Evolutionary conservation across 23 tunicate species (phyloP), one percentile per base, ranked within the genome.

Genomic region (Styela clava): DNA sequence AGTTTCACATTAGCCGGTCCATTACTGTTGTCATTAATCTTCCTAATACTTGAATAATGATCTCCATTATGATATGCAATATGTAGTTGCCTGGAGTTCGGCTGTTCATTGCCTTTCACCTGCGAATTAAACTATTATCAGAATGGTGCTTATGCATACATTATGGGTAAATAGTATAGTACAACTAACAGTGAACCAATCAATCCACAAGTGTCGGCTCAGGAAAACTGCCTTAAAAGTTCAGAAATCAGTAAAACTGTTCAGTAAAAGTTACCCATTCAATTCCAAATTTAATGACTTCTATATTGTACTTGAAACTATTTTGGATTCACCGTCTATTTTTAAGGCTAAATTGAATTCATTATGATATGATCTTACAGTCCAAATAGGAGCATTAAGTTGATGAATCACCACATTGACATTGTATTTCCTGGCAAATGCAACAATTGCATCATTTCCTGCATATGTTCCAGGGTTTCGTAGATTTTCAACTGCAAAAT

Each of bases 361-460:
- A n/a, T n/a, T n/a, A n/a, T n/a, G n/a, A n/a, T n/a, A n/a, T n/a
- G n/a, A n/a, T n/a, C 94, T 73, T 56, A 88, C 94, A 21, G 87
- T 84, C 94, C 88, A 84, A 76, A 88, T 62, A n/a, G 94, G 88
- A 33, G 85, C 87, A 69, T 78, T 84, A 3, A 84, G 72, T 63
- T 88, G 94, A 74, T 88, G 94, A 56, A 88, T 88, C 32, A 88
- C 82, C 21, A 88, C 82, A 33, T 88, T 88, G 16, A 88, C 88
- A 27, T 32, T 52, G 44, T 79, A 28, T 21, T 84, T 83, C n/a
- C 94, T 70, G 25, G 94, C 88, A 79, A 88, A 84, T 2, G 94
- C 94, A 73, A 88, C 94, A 36, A 88, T 84, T 19, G 88, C 88
- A 79, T 88, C 94, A 74, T 88, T 88, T 18, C 94, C 94, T 70